Evolutionary conservation across 1,140 invertebrate species (phyloP).

Genomic region (Drosophila ogumai): DNA sequence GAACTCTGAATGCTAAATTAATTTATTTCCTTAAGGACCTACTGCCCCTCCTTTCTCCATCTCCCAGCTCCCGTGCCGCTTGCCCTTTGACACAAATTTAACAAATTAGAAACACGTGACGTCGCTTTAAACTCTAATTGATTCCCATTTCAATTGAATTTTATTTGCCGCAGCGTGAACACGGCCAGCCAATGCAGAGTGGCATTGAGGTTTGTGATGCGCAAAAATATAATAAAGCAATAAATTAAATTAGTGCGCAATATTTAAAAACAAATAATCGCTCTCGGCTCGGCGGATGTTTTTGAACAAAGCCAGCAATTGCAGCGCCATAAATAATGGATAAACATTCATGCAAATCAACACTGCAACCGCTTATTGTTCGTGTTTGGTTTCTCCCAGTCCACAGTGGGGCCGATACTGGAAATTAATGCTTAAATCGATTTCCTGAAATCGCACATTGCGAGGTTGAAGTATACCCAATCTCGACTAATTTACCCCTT

Average conservation of each 20-base stretch:
- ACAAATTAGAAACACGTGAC: conserved; percentile 71
- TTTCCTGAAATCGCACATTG: neutral
- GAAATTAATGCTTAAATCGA: too few relatives aligned
- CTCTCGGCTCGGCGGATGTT: conserved; percentile 23
- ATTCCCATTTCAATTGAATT: conserved; percentile 51
- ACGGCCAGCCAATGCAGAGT: neutral
- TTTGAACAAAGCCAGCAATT: conserved; percentile 37
- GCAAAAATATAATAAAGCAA: conserved; percentile 52
- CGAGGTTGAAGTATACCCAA: neutral
- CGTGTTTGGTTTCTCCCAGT: conserved; percentile 2
- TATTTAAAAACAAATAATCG: conserved; percentile 64
- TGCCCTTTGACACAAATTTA: conserved; percentile 21
- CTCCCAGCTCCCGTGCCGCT: neutral
- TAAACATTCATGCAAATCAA: conserved; percentile 48
- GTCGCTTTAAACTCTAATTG: conserved; percentile 40
- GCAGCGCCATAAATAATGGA: conserved; percentile 49
- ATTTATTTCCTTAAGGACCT: conserved; percentile 44
- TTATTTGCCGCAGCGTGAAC: conserved; percentile 16
- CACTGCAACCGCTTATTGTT: conserved; percentile 38
- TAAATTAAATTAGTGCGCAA: conserved; percentile 64
- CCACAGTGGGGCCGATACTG: neutral
- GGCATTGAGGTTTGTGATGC: conserved; percentile 42
- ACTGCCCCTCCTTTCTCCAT: neutral
- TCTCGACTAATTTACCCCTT: neutral
- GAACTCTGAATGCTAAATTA: conserved; percentile 52